Base-by-base conservation (phyloP, 2,797 vertebrate species). In the Crocidura indochinensis region DNA sequence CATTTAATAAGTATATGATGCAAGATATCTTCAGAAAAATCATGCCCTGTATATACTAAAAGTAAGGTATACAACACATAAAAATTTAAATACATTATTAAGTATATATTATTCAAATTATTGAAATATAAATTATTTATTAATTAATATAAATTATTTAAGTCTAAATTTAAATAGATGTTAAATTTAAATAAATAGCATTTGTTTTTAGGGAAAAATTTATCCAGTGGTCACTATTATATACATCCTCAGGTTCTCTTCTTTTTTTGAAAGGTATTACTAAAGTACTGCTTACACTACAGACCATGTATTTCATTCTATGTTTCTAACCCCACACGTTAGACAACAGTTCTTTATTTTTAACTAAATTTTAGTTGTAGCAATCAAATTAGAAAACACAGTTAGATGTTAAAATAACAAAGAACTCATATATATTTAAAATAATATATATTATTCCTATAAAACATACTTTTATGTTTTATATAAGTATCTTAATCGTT, bases 291-390 rank as follows among this genome's bases (percentile, higher is more conserved):
- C 26, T 1, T 62, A 53, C 27, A 79, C 19, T 56, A 68, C 65
- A 24, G 29, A 6, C 31, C 75, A 22, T 29, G 11, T 22, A 87
- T 56, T n/a, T 74, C 65, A 81, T 64, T 68, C 47, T 60, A 44
- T 38, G 24, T 44, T 91, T 88, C 38, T 83, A 22, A 67, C 72
- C 2, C 17, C 80, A 49, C 1, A 72, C 9, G 46, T 81, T 0
- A 69, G 65, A 29, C 26, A 78, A 8, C 64, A 31, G 29, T 67
- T 90, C 67, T 84, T 91, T 85, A 82, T 8, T 47, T n/a, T 46
- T 89, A 82, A 71, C 49, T 89, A 81, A 74, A 76, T n/a, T 3
- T 77, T 68, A 91, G 83, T 68, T 92, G 79, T 27, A 93, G n/a
- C 46, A 78, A 89, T 51, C 69, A 87, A 92, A 78, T 90, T 5